A percentile compares a stretch with the other conserved stretches of the same genome.
Evolutionary conservation across 2,888 invertebrate genomes (phyloP).

Genomic region (Sesia bembeciformis): DNA sequence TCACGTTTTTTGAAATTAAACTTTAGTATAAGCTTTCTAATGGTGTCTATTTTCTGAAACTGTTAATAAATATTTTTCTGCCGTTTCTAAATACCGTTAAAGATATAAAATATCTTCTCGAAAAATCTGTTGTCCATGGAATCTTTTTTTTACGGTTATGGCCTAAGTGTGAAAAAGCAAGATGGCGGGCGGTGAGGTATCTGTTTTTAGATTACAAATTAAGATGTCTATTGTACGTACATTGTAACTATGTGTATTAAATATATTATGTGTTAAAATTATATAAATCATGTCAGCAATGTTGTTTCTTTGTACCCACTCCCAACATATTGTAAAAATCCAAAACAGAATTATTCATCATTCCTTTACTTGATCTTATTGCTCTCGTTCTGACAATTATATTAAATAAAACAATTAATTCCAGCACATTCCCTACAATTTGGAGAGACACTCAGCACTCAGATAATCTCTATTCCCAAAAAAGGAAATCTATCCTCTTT

Average conservation of each 20-base stretch:
- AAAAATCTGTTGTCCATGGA: not conserved
- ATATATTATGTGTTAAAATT: constrained; percentile 56
- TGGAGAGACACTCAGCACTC: too few species aligned
- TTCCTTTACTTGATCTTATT: too few species aligned
- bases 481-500: too few species aligned
- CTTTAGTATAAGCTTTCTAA: constrained; percentile 44
- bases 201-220: not conserved
- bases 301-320: constrained; percentile 18
- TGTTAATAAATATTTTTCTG: constrained; percentile 46
- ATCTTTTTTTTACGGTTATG: constrained; percentile 9
- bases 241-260: constrained; percentile 49
- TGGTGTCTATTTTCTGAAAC: constrained; percentile 52
- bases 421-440: too few species aligned
- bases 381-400: too few species aligned
- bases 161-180: constrained; percentile 29
- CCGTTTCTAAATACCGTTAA: constrained; percentile 40
- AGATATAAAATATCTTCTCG: constrained; percentile 58
- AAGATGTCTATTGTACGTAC: constrained; percentile 16
- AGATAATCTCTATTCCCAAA: too few species aligned
- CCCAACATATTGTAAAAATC: too few species aligned
- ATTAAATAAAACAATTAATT: too few species aligned
- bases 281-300: constrained; percentile 65
- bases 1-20: constrained; percentile 16
- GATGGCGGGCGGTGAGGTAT: not conserved
- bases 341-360: too few species aligned